Percentiles rank a stretch among this genome's conserved stretches.
These are phyloP conservation scores for Danio tinwini DNA, from an alignment of 2,797 vertebrate species.

Conservation along the genomic window DNA sequence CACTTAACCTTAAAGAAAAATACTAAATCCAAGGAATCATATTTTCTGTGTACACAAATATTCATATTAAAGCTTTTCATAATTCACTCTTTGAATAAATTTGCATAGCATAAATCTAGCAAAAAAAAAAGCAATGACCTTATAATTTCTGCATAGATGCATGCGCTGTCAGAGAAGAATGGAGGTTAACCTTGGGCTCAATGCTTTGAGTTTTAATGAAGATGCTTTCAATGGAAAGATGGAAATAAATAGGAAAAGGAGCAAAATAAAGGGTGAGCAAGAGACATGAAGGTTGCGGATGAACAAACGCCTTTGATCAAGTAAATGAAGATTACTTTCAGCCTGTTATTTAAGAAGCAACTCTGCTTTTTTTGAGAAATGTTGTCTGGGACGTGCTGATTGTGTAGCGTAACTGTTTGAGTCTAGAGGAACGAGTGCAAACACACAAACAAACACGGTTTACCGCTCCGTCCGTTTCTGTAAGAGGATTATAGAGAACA, in stretches of 20 bases:
- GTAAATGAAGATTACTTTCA: conserved; percentile 21
- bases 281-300: conserved; percentile 10
- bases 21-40: too few species aligned
- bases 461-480: conserved; percentile 46
- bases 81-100: background rate
- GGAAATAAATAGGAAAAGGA: conserved; percentile 12
- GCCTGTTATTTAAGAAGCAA: conserved; percentile 8
- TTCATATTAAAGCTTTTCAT: background rate
- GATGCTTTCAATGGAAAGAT: conserved; percentile 6
- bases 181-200: background rate
- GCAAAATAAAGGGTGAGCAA: conserved; percentile 26
- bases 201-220: background rate
- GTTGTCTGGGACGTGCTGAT: conserved; percentile 37
- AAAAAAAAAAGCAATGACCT: background rate
- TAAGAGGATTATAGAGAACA: conserved; percentile 21
- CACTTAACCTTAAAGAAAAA: too few species aligned
- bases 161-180: conserved; percentile 10
- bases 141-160: conserved; percentile 11
- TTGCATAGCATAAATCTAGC: background rate
- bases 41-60: background rate
- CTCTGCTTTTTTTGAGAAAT: conserved; percentile 22
- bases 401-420: conserved; percentile 40
- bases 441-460: conserved; percentile 17
- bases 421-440: background rate
- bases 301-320: conserved; percentile 7